A percentile compares a stretch with the other conserved stretches of the same genome.
Conservation (phyloP, 1,140 invertebrate genomes). For the Agraylea sexmaculata region DNA sequence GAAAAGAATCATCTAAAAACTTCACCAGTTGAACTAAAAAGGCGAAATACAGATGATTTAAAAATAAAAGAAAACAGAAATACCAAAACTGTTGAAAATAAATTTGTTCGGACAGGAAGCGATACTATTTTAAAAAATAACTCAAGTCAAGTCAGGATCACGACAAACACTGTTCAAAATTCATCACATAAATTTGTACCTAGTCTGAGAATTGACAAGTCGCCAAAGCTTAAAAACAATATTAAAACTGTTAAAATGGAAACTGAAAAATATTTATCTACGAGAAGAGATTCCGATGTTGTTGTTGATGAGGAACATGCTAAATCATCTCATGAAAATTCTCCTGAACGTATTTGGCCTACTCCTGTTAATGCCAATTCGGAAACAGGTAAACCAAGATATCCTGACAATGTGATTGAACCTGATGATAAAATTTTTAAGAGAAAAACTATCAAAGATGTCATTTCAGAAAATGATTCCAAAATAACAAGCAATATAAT, state of each 20-base stretch:
- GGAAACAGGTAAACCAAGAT: conserved; percentile 48
- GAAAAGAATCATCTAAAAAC: conserved; percentile 12
- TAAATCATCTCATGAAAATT: conserved; percentile 57
- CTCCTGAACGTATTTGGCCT: conserved; percentile 52
- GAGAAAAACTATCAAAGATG: conserved; percentile 26
- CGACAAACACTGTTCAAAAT: conserved; percentile 23
- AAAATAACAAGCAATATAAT: conserved; percentile 36
- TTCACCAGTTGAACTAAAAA: conserved; percentile 5
- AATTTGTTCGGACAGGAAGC: conserved; percentile 41
- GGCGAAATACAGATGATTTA: conserved; percentile 7
- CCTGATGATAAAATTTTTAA: conserved; percentile 48
- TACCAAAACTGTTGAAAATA: conserved; percentile 27
- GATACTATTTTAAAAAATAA: conserved; percentile 41
- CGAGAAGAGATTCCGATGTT: conserved; percentile 35
- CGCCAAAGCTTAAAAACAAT: conserved; percentile 32
- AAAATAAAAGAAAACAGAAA: conserved; percentile 11
- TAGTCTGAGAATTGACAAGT: too few relatives aligned
- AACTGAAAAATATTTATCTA: background rate
- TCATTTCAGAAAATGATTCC: conserved; percentile 37
- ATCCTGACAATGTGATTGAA: conserved; percentile 57
- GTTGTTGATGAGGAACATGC: conserved; percentile 54
- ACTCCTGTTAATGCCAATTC: conserved; percentile 45
- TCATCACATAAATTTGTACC: too few relatives aligned
- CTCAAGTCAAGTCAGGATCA: conserved; percentile 31
- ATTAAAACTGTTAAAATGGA: conserved; percentile 11